Base-by-base conservation (phyloP, 2,797 vertebrate species). In the Crax fasciolata region DNA sequence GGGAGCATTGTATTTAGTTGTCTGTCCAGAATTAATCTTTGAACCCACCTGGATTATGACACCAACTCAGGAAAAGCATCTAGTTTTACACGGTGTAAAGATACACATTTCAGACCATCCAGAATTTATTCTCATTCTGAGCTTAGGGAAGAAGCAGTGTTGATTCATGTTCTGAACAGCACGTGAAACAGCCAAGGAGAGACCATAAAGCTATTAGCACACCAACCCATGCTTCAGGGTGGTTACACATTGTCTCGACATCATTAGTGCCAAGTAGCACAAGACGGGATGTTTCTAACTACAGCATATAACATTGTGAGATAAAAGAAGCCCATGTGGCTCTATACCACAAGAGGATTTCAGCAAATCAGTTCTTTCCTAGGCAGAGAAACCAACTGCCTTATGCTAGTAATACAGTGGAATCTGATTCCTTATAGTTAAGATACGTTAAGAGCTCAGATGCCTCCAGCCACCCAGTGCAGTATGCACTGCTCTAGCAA, bases 1-100 rank as follows among this genome's bases (percentile, higher is more conserved):
- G 81, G 30, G 68, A 91, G 41, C 41, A 9, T 92, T 96, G 38
- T 82, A 78, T 84, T 92, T 92, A 92, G 86, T 96, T 83, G 74
- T 63, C 51, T 91, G 74, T 73, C 84, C 75, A 84, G 73, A 97
- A 95, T 95, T 93, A 85, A 80, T 84, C 55, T 91, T 74, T 1
- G 14, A 96, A 89, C 32, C 54, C 17, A 7, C 39, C 17, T 48
- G 80, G 74, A 49, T 79, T 81, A 76, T 90, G 84, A 24, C 9
- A 43, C 59, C 74, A 84, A 46, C 93, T 85, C 35, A 84, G 73
- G 92, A 67, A 19, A 86, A 78, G 25, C 30, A 41, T 87, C 30
- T 71, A 68, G 27, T 83, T 94, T 43, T 49, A 6, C 57, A 20
- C 3, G 11, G 43, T 35, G 39, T 16, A 55, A 10, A 65, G 68